Percentiles rank a stretch among this genome's conserved stretches.
Evolutionary conservation across 2,888 invertebrate species (phyloP).

Genomic region (Ommatoiulus sabulosus): DNA sequence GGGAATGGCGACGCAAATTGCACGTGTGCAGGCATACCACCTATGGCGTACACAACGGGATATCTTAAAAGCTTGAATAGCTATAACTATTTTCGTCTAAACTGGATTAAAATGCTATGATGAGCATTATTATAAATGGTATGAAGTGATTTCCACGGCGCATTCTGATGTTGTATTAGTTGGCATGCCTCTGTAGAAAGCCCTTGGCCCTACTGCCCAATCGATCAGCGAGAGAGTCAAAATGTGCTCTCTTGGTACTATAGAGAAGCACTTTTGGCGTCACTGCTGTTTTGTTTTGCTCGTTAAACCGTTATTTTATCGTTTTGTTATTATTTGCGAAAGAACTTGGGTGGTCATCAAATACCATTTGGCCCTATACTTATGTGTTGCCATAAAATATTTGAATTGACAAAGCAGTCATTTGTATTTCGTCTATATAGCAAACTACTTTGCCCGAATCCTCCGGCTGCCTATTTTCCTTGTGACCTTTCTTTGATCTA

Average conservation of each 20-base stretch:
- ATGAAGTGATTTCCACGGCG: neutral
- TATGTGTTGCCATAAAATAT: neutral
- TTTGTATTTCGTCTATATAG: constrained; percentile 32
- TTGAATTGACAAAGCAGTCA: constrained; percentile 4
- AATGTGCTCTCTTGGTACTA: constrained; percentile 7
- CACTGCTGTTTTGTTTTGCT: constrained; percentile 38
- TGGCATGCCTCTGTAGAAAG: neutral
- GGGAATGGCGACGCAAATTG: neutral
- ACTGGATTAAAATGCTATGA: neutral
- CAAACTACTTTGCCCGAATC: constrained; percentile 32
- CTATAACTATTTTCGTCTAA: neutral
- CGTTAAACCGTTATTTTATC: neutral
- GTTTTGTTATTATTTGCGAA: neutral
- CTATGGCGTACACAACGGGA: neutral
- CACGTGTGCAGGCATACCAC: neutral
- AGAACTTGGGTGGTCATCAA: neutral
- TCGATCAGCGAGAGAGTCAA: neutral
- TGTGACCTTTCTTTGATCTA: constrained; percentile 14
- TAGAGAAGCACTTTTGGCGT: neutral
- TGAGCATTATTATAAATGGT: neutral
- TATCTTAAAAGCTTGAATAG: neutral
- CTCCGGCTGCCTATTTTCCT: constrained; percentile 37
- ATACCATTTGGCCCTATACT: neutral
- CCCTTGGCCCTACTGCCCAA: neutral
- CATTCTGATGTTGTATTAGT: neutral